Evolutionary conservation across 2,888 invertebrate genomes (phyloP), one percentile per base, ranked within the genome.

Genomic region (Morinoia aosen): DNA sequence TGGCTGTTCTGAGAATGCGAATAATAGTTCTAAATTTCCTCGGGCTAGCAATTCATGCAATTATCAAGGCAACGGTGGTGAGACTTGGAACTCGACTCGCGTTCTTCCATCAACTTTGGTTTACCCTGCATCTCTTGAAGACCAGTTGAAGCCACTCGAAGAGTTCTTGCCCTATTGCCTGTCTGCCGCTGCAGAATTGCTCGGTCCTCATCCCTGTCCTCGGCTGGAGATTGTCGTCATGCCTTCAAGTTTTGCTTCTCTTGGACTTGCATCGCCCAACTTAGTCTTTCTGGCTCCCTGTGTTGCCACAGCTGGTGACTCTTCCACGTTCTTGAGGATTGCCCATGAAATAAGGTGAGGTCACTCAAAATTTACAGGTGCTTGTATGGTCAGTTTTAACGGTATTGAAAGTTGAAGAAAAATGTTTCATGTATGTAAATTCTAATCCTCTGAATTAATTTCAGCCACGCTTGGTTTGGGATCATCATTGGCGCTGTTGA

Each of bases 391-490:
- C 76, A 76, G 16, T 76, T 16, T 76, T 76, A 33, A 76, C 25
- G 33, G 76, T 76, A 76, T 3, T 76, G 76, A 76, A 12, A 10
- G 76, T 76, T 76, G 1, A 25, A 76, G 76, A 33, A 2, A 33
- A 2, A 33, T 33, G 19, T 76, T 61, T 12, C 19, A 19, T 61
- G 19, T 61, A 16, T 19, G 19, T 19, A 61, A 10, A 10, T 76
- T 76, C 61, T 33, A 76, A 76, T 25, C 76, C 25, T 76, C 25
- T 76, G 61, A 19, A 39, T 88, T 88, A 58, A 25, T 91, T 94
- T 39, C 96, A 96, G 97, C 95, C 97, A 97, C 96, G 97, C 97
- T 1, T 97, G 97, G 97, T 97, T 97, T 97, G 97, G 97, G 0
- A 96, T 97, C 7, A 96, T 97, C 33, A 97, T 97, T 95, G 97